Base-by-base conservation (phyloP, 2,888 invertebrate genomes). In the Apeira syringaria region DNA sequence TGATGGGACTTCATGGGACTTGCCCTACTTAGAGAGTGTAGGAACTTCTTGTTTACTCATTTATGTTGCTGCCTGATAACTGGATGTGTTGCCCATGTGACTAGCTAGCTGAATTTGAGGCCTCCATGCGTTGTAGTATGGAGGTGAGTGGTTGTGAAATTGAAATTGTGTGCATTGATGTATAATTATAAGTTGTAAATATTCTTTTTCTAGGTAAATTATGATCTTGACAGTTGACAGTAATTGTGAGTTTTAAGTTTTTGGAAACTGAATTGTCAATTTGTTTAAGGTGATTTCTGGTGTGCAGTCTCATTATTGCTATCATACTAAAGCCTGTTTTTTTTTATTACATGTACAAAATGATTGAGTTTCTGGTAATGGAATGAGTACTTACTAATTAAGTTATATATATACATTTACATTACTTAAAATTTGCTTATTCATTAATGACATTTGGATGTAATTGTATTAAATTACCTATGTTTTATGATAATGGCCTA, bases 201-300 rank as follows among this genome's bases (percentile, higher is more conserved):
- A 83, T 74, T 74, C 73, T 72, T 32, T 70, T 56, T 56, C 56
- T 61, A 36, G 80, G 75, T 84, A 80, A 70, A 80, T n/a, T 79
- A 77, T 24, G 30, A 50, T 65, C 32, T 46, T 20, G 17, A n/a
- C 17, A 17, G 5, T 17, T 37, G 27, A 56, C 82, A 84, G 84
- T 76, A 53, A 81, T 87, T 86, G 80, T 87, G 82, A 85, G 86
- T 84, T 78, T 70, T 76, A 75, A 54, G 78, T 79, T 75, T 75
- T 56, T 13, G 39, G 50, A 56, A 62, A 61, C 64, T 63, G n/a
- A n/a, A n/a, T n/a, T n/a, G n/a, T n/a, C n/a, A n/a, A n/a, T n/a
- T n/a, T n/a, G n/a, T n/a, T n/a, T n/a, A n/a, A n/a, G n/a, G n/a
- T n/a, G n/a, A n/a, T 56, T 50, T 51, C 46, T 32, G 60, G 59